Evolutionary conservation across 2,113 vertebrate species (phyloP), one percentile per base, ranked within the genome.

Genomic region (Ammospiza nelsoni): DNA sequence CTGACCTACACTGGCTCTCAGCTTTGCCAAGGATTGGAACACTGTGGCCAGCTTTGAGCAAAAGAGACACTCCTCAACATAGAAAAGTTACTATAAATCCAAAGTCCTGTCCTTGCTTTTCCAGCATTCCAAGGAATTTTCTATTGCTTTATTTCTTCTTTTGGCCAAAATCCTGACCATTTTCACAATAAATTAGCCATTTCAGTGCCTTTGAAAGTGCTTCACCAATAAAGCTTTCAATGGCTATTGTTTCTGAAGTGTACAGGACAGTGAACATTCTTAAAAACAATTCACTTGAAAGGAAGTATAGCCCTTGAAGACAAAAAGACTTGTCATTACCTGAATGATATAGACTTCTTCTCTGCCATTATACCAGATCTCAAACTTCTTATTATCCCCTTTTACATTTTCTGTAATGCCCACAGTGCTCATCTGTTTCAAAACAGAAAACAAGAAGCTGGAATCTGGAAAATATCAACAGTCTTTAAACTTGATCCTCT

Each of bases 281-380:
- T 84, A 39, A 71, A 89, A 84, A 33, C 18, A 72, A 41, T n/a
- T 62, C 17, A 55, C 4, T 8, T 24, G 8, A 61, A 80, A 87
- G 37, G 22, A 51, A 75, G 13, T 21, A 43, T 9, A 46, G 9
- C 7, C 19, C 5, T 16, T 52, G 37, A 41, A 23, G 29, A 39
- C 33, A 78, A 44, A 89, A 75, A 61, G 2, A 4, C 55, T 19
- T 44, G 29, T 28, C 28, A 41, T 90, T 98, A 99, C 99, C 99
- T 99, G 99, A 82, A 99, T 98, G 75, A 99, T 99, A 95, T 99
- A 99, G 75, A 99, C 99, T 83, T 99, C 99, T 84, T 99, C 98
- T 97, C 99, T 98, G 84, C 99, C 98, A 17, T 98, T 99, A 96
- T 97, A 99, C 98, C 99, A 99, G 87, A 99, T 98, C 96, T 99